Percentiles rank a stretch among this genome's conserved stretches.
Evolutionary conservation across 2,113 vertebrate species (phyloP).

Genomic region (Sander vitreus): DNA sequence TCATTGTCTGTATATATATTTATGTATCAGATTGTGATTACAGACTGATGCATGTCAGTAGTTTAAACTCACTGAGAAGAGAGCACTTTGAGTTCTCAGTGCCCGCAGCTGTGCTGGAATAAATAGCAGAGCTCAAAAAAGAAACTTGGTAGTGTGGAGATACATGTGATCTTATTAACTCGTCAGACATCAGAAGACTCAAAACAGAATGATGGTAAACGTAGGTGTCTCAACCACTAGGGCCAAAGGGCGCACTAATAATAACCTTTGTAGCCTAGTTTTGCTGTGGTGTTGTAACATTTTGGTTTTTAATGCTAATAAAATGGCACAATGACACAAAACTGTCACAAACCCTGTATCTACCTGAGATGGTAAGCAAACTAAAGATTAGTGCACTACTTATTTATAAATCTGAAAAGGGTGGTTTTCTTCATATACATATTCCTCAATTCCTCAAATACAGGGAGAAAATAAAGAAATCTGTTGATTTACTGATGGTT

Average conservation of each 20-base stretch:
- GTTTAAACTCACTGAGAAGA: background rate
- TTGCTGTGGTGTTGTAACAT: background rate
- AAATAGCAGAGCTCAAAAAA: background rate
- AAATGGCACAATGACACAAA: background rate
- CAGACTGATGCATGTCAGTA: background rate
- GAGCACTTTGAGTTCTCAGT: background rate
- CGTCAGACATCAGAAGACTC: background rate
- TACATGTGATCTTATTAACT: background rate
- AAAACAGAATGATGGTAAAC: background rate
- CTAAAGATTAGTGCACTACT: no score
- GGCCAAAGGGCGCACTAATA: background rate
- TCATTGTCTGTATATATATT: background rate
- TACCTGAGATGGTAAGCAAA: background rate
- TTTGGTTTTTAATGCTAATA: background rate
- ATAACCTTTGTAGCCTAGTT: background rate
- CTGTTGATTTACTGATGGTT: slow-evolving; percentile 21
- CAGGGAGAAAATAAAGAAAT: background rate
- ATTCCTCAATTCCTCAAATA: background rate
- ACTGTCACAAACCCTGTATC: background rate
- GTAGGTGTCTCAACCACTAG: background rate
- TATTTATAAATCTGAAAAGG: no score
- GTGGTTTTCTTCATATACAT: background rate
- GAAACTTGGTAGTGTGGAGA: background rate
- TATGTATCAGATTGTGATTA: background rate
- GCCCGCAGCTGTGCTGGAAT: background rate